phyloP scores from a whole-genome alignment of 1,140 invertebrate genomes.

The Drosophila teissieri region DNA sequence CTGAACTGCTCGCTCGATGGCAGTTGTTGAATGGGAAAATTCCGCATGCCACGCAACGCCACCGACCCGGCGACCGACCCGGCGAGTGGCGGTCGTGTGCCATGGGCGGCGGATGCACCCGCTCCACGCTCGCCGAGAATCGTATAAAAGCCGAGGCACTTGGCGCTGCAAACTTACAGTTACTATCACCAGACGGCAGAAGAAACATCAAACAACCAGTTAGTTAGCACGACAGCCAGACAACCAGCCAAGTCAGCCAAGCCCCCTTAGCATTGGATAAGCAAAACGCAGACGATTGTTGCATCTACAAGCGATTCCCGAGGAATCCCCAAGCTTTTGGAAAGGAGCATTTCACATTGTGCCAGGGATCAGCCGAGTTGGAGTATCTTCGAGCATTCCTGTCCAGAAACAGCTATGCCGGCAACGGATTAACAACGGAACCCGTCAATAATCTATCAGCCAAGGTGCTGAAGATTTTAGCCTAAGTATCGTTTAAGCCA shows the following conservation, averaged over 20 bases:
- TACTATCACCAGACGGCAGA: conserved; percentile 20
- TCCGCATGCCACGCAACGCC: conserved; percentile 33
- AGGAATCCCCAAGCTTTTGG: not conserved
- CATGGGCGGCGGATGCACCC: conserved; percentile 38
- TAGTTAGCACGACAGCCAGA: conserved; percentile 1
- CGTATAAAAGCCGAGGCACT: conserved; percentile 59
- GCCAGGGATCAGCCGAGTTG: conserved; percentile 21
- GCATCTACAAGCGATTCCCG: not conserved
- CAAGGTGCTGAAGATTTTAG: conserved; percentile 61
- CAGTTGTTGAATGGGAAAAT: conserved; percentile 55
- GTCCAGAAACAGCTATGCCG: conserved; percentile 6
- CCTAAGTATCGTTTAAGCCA: conserved; percentile 31
- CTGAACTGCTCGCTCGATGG: conserved; percentile 37
- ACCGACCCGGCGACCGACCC: not conserved
- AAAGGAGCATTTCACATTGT: not conserved
- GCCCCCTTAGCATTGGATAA: conserved; percentile 5
- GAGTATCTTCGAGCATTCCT: not conserved
- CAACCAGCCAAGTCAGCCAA: not conserved
- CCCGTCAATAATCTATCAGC: conserved; percentile 61
- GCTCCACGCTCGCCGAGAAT: conserved; percentile 44
- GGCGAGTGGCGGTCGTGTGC: conserved; percentile 41
- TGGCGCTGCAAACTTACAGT: conserved; percentile 25
- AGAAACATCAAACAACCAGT: conserved; percentile 16
- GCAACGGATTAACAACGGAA: conserved; percentile 25
- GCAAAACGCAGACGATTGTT: not conserved